Evolutionary conservation across 1,140 invertebrate species (phyloP).

Genomic region (Brachystomella parvula): DNA sequence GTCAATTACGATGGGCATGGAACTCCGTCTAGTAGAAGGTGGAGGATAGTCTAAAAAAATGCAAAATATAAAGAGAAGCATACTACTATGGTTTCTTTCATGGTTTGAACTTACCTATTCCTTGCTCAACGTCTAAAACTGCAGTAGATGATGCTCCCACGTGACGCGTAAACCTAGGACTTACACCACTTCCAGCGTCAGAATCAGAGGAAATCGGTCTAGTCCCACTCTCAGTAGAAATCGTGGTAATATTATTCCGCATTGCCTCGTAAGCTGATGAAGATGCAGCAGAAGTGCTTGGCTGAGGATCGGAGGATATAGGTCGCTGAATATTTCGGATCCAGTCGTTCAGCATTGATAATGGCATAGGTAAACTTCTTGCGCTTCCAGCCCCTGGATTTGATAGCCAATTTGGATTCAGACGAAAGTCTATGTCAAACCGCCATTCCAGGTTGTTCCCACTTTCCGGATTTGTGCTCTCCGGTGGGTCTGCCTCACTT

Average conservation of each 20-base stretch:
- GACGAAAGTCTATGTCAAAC: slow-evolving; percentile 34
- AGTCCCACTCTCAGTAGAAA: no score
- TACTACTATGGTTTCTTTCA: background rate
- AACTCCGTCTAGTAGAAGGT: background rate
- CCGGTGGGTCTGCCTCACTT: background rate
- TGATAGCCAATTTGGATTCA: slow-evolving; percentile 31
- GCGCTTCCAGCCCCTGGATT: slow-evolving; percentile 11
- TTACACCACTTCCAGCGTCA: no score
- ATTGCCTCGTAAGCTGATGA: background rate
- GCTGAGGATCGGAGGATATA: slow-evolving; percentile 7
- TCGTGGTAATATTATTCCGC: no score
- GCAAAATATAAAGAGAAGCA: background rate
- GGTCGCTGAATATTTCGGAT: slow-evolving; percentile 13
- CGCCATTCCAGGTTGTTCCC: no score
- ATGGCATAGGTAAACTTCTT: slow-evolving; percentile 9
- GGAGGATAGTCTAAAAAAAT: background rate
- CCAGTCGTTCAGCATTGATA: slow-evolving; percentile 33
- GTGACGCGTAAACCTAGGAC: no score
- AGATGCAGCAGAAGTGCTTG: background rate
- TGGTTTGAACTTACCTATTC: background rate
- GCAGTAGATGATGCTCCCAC: no score
- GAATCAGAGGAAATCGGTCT: no score
- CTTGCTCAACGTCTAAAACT: background rate
- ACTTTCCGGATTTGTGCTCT: background rate
- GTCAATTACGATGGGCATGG: background rate